Conservation (phyloP, 2,113 vertebrate species). For the Cygnus atratus region DNA sequence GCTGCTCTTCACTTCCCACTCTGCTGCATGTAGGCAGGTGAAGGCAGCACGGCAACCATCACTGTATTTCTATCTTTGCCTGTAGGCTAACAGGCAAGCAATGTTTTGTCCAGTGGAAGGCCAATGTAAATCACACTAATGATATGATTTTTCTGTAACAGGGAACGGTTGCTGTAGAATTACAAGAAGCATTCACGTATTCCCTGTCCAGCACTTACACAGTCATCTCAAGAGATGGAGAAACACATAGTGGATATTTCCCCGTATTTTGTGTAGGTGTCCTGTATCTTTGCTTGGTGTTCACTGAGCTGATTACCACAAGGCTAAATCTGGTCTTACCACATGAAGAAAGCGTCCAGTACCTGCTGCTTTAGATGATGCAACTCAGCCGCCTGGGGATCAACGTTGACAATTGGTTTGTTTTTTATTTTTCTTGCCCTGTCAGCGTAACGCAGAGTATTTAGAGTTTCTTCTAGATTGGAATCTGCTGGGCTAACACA, state of each 20-base stretch:
- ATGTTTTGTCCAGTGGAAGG: neutral
- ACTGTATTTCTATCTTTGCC: neutral
- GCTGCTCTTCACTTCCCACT: neutral
- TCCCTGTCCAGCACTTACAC: neutral
- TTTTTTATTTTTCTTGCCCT: constrained; percentile 97
- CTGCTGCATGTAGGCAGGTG: neutral
- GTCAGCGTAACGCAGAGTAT: constrained; percentile 94
- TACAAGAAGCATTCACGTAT: neutral
- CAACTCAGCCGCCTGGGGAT: constrained; percentile 88
- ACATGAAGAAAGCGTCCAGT: neutral
- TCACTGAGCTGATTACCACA: neutral
- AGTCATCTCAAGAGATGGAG: neutral
- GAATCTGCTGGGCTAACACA: constrained; percentile 96
- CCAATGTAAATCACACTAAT: neutral
- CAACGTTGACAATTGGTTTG: constrained; percentile 91
- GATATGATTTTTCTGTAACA: neutral
- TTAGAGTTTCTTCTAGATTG: constrained; percentile 96
- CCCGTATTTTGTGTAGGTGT: neutral
- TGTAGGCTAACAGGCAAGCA: neutral
- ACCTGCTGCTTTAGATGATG: constrained; percentile 90
- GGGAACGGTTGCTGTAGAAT: neutral
- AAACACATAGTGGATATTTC: rapidly evolving
- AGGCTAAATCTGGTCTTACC: neutral
- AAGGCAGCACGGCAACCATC: neutral
- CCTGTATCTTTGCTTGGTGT: neutral